phyloP scores from a whole-genome alignment of 2,113 vertebrate species.

The Plecturocebus donacophilus region DNA sequence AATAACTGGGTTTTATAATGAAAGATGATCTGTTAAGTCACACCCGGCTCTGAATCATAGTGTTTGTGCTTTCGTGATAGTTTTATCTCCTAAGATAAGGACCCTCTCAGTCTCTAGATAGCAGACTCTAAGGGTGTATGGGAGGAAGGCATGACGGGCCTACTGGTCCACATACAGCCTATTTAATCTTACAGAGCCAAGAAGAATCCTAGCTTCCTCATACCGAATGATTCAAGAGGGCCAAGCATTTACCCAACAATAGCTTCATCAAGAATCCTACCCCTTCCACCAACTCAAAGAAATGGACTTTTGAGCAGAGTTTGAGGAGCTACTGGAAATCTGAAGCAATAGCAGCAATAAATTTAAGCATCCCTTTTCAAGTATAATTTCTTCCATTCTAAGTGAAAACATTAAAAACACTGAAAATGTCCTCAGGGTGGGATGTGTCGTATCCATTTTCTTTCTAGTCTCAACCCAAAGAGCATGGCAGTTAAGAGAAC shows the following conservation, averaged over 20 bases:
- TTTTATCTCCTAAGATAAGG: neutral
- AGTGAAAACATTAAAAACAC: slow-evolving; percentile 29
- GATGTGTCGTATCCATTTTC: neutral
- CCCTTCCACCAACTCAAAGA: neutral
- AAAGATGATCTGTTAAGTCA: neutral
- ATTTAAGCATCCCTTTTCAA: neutral
- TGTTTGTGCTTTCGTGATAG: neutral
- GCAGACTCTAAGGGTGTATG: neutral
- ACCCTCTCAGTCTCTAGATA: neutral
- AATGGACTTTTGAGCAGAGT: neutral
- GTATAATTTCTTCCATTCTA: neutral
- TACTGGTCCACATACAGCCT: neutral
- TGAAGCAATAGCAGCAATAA: neutral
- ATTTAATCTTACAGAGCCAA: neutral
- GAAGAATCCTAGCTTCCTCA: neutral
- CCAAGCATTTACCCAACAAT: neutral
- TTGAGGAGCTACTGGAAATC: neutral
- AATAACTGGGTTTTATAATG: neutral
- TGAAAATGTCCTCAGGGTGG: neutral
- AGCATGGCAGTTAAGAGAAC: neutral
- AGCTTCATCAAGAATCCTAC: neutral
- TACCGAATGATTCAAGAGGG: neutral
- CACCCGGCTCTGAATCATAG: neutral
- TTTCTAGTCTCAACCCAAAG: neutral
- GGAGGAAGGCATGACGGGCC: neutral